Evolutionary conservation across 2,113 vertebrate genomes (phyloP), one percentile per base, ranked within the genome.

Genomic region (Percina caprodes): DNA sequence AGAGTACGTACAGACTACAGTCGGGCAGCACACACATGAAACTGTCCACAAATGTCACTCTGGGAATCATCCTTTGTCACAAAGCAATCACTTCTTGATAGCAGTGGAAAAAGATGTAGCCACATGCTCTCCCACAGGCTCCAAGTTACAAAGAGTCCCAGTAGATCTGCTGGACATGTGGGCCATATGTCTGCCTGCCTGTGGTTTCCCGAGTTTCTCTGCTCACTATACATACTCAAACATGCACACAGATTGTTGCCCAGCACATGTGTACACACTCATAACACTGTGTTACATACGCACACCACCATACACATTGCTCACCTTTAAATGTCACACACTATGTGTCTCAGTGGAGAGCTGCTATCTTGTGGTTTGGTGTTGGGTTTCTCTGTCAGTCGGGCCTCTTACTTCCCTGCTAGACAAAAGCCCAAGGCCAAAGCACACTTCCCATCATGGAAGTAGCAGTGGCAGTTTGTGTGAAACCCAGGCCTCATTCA

Each of bases 31-130:
- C 70, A 62, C 79, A 59, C 68, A 69, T 75, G 77, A 67, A 49
- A 69, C 52, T 82, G 60, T 88, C 86, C 70, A 55, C 84, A 88
- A 49, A 82, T 67, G 87, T 92, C 92, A 85, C 86, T 82, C 87
- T 88, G 87, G 77, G 71, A 91, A 84, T 80, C 71, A 68, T 92
- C 85, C 86, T 83, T 90, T 91, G 87, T 90, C 87, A 88, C 84
- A 86, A 73, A 77, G 80, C 76, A 86, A 83, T 91, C 87, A 84
- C 88, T 85, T 91, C 86, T 88, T 91, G 87, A 92, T 91, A 77
- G 79, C 80, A 83, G 90, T 21, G 52, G 76, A 81, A 56, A 80
- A 76, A 74, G 74, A 83, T 15, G 23, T 30, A 62, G 82, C 87
- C 91, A 83, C 83, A 82, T 78, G 71, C 56, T 74, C 81, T 72